Conservation (phyloP, 1,140 invertebrate genomes). For the Trichonephila clavipes region DNA sequence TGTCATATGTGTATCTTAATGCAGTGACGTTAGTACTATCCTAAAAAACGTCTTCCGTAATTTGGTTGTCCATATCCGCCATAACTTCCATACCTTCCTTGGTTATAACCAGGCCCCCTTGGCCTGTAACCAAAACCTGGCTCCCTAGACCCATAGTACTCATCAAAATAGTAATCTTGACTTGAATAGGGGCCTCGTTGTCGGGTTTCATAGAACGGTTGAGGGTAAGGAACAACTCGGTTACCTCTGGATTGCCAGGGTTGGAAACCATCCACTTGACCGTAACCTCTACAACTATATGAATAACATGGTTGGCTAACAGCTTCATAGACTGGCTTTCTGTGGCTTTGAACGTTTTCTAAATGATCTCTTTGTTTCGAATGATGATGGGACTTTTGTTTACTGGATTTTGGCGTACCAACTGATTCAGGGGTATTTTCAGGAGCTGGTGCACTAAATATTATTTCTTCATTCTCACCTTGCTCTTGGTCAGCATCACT, state of each 20-base stretch:
- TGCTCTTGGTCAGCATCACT: neutral
- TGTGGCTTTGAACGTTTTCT: slow-evolving; percentile 1
- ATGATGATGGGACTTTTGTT: slow-evolving; percentile 36
- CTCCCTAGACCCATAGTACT: slow-evolving; percentile 41
- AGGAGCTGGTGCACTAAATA: neutral
- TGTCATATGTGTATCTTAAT: neutral
- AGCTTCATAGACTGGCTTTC: slow-evolving; percentile 62
- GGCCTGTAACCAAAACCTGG: slow-evolving; percentile 56
- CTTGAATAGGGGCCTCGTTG: slow-evolving; percentile 33
- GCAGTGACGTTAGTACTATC: neutral
- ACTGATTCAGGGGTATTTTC: slow-evolving; percentile 25
- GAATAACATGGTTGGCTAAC: slow-evolving; percentile 62
- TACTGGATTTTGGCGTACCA: slow-evolving; percentile 44
- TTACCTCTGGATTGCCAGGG: slow-evolving; percentile 51
- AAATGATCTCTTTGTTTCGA: slow-evolving; percentile 6
- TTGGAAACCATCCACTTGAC: neutral
- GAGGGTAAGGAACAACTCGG: slow-evolving; percentile 56
- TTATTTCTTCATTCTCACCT: slow-evolving; percentile 19
- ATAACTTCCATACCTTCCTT: slow-evolving; percentile 46
- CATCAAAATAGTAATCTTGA: slow-evolving; percentile 38
- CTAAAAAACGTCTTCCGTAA: slow-evolving; percentile 33
- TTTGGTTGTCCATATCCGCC: slow-evolving; percentile 41
- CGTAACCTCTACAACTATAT: slow-evolving; percentile 35
- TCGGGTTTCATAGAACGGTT: slow-evolving; percentile 31
- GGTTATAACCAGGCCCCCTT: neutral